Percentiles rank a stretch among this genome's conserved stretches.
Evolutionary conservation across 2,888 invertebrate genomes (phyloP).

Genomic region (Eristalis intricaria): DNA sequence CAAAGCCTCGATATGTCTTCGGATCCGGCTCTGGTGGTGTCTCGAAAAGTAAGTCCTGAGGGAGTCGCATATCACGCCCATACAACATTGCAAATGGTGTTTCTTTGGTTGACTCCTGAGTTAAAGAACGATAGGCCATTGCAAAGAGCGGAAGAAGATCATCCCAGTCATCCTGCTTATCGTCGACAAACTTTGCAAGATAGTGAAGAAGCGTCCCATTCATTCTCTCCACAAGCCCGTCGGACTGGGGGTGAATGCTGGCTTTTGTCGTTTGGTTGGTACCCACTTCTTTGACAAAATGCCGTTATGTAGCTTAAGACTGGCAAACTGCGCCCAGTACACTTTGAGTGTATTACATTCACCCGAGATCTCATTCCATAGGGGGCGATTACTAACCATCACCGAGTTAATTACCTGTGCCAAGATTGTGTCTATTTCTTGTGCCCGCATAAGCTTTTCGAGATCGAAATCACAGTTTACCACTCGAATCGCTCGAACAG

Average conservation of each 20-base stretch:
- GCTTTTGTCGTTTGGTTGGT: constrained; percentile 74
- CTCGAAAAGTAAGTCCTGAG: constrained; percentile 73
- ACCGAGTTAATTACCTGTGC: constrained; percentile 1
- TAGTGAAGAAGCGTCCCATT: constrained; percentile 73
- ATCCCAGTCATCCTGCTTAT: constrained; percentile 66
- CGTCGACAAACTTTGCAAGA: constrained; percentile 60
- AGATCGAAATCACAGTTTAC: background rate
- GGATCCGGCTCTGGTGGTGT: constrained; percentile 2
- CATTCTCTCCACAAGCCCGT: constrained; percentile 75
- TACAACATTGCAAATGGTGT: constrained; percentile 37
- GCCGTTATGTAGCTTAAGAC: background rate
- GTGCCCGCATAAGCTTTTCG: background rate
- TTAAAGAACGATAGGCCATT: constrained; percentile 24
- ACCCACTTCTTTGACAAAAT: too few relatives aligned
- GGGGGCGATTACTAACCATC: background rate
- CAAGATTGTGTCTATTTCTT: background rate
- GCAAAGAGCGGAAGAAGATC: constrained; percentile 43
- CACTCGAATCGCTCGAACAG: constrained; percentile 2
- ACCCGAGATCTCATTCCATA: constrained; percentile 9
- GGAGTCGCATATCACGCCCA: constrained; percentile 68
- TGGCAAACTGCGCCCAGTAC: constrained; percentile 10
- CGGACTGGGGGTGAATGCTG: constrained; percentile 74
- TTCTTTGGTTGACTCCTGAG: too few relatives aligned
- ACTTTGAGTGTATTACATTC: constrained; percentile 2
- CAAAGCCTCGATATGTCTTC: constrained; percentile 1